Evolutionary conservation across 2,888 invertebrate genomes (phyloP), one percentile per base, ranked within the genome.

Genomic region (Oligia fasciuncula): DNA sequence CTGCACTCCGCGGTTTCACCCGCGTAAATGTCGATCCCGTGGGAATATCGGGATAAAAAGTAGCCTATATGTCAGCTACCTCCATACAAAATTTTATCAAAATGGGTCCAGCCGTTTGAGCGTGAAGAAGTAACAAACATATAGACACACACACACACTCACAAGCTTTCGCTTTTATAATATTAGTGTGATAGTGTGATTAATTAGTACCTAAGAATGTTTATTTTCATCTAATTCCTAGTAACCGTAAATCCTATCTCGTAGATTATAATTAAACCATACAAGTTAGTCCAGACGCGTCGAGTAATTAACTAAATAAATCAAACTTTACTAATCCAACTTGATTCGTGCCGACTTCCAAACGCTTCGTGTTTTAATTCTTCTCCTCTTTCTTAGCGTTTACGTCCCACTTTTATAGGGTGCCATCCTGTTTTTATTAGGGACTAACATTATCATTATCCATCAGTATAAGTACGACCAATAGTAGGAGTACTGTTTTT

Each of bases 251-350:
- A 68, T 67, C 35, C n/a, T 83, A 76, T 78, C 65, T 80, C n/a
- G 40, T 69, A 74, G 68, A 66, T 76, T 80, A 76, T 75, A 88
- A 83, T 77, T 77, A 75, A 78, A 68, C 35, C 69, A 73, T 69
- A 62, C 67, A 73, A 87, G 73, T 68, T 54, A 78, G 69, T 54
- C 54, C n/a, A 35, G 80, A 66, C 77, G 78, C 76, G 76, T 80
- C 76, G 54, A 81, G 70, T 86, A 90, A 91, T 90, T 90, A 90
- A 84, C 86, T 83, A 74, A 90, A 91, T 89, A 85, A 91, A 91
- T 90, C 85, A 89, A 89, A 89, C 89, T 91, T 90, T 83, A 68
- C 85, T 90, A 89, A 91, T 89, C 79, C 80, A 88, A 91, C 84
- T 90, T 90, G 74, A 84, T 84, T 85, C 80, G 76, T 71, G 79